phyloP scores from a whole-genome alignment of 2,113 vertebrate genomes.

The Chionodraco myersi region DNA sequence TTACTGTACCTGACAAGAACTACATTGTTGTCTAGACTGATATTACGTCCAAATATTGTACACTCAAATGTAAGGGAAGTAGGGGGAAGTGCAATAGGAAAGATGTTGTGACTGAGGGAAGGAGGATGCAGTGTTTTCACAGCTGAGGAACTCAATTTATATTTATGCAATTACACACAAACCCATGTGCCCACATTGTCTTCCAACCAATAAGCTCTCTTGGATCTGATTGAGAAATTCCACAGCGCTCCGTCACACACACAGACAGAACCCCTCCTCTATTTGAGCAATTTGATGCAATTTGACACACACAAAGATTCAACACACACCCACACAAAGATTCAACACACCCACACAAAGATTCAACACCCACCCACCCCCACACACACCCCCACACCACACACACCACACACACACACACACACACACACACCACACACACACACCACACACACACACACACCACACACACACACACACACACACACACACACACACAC shows the following conservation, averaged over 20 bases:
- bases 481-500: too few species aligned
- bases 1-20: not conserved
- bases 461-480: too few species aligned
- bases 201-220: conserved; percentile 59
- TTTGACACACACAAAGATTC: too few species aligned
- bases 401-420: too few species aligned
- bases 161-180: not conserved
- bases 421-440: too few species aligned
- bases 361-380: too few species aligned
- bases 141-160: conserved; percentile 51
- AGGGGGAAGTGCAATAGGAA: not conserved
- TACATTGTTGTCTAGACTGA: not conserved
- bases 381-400: too few species aligned
- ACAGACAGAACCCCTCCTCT: conserved; percentile 46
- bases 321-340: too few species aligned
- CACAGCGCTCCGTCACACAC: conserved; percentile 54
- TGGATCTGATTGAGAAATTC: conserved; percentile 68
- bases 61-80: conserved; percentile 20
- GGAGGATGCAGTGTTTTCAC: conserved; percentile 62
- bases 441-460: too few species aligned
- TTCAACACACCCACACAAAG: too few species aligned
- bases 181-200: conserved; percentile 7
- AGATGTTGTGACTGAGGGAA: conserved; percentile 23
- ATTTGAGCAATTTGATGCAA: too few species aligned
- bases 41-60: not conserved